Evolutionary conservation across 1,140 invertebrate species (phyloP), one percentile per base, ranked within the genome.

Genomic region (Chlorops oryzae): DNA sequence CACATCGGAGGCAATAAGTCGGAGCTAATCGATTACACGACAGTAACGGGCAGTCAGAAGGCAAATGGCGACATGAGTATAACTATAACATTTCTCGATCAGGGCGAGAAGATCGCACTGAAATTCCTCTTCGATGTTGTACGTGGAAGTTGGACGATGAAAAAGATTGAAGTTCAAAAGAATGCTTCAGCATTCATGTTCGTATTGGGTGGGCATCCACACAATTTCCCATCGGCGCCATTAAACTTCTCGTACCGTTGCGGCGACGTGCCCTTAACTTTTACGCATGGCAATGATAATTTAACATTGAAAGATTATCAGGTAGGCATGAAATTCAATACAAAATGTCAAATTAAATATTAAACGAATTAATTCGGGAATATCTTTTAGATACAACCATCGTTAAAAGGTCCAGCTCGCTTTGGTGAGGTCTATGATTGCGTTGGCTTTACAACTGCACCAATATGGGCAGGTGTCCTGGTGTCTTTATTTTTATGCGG

Each of bases 401-500:
- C 74, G 61, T 70, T 80, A 52, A 76, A 76, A 48, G 76, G 66
- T 1, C 66, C 62, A 3, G 60, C 65, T 25, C 62, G 65, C 39
- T 92, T 90, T 60, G 77, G 78, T 12, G 81, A 86, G 58, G 78
- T 84, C 2, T 88, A 89, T 63, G 88, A 96, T 61, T 96, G 94
- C 67, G 80, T 92, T 32, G 84, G 85, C 2, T 97, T 94, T 67
- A 94, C 93, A 44, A 86, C 89, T 1, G 82, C 86, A 35, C 87
- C 90, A 1, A 96, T 98, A 59, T 92, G 89, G 85, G 89, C 89
- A 46, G 92, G 90, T 3, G 74, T 98, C n/a, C 81, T 98, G 60
- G 82, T 92, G 12, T 82, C 83, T 0, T 63, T 82, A 7, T 80
- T 98, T 50, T 76, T 98, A 37, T 72, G 83, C 2, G 49, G 84